Base-by-base conservation (phyloP, 2,797 vertebrate species). In the Babyrousa celebensis region DNA sequence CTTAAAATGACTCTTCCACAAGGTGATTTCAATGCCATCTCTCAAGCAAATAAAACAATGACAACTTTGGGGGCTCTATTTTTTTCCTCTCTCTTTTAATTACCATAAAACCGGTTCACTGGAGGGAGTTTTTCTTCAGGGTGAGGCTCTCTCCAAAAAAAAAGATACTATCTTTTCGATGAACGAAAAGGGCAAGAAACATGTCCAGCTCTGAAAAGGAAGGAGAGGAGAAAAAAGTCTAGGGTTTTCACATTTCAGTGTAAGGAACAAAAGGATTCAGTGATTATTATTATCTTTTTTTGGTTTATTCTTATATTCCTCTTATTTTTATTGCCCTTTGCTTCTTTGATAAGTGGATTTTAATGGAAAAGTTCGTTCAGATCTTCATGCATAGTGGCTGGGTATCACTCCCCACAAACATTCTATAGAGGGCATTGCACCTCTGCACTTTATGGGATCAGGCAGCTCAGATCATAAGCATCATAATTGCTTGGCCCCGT, bases 401-500 rank as follows among this genome's bases (percentile, higher is more conserved):
- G 67, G n/a, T 72, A 60, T 93, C 67, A 32, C 54, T 83, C 54
- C 43, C 17, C 32, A 84, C 78, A 85, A 48, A 80, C 86, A 17
- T 0, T 96, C 85, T 94, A 3, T 86, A 63, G 88, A 23, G 65
- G 70, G 89, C 79, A 40, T 91, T 96, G 7, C 4, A 77, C 92
- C 95, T 96, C 56, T 87, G 36, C 58, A n/a, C 88, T 94, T 96
- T 95, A 17, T 0, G 1, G 58, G 56, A 62, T 96, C 40, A 2
- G 67, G 1, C 2, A 67, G 62, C 54, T 94, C 20, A 70, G 86
- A 90, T 90, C 21, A 92, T n/a, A 32, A 91, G 77, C 18, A 0
- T 93, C 84, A 23, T 95, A 91, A 97, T 89, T 86, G 20, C 75
- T 96, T 92, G 96, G 96, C 56, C 89, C 29, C 0, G 70, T 94